Evolutionary conservation across 2,797 vertebrate species (phyloP).

Genomic region (Fistularia commersonii): DNA sequence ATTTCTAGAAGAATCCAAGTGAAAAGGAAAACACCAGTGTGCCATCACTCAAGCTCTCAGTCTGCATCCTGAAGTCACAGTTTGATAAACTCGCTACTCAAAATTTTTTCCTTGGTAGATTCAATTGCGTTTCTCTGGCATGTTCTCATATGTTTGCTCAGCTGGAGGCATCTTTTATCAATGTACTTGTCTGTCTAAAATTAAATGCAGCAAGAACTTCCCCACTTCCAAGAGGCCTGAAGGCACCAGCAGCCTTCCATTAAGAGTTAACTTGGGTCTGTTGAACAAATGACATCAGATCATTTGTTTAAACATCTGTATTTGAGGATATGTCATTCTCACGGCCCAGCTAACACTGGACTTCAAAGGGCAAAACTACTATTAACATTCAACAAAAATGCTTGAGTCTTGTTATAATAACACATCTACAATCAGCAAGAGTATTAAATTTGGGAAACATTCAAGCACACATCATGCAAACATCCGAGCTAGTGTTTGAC

Average conservation of each 20-base stretch:
- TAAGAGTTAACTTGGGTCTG: conserved; percentile 11
- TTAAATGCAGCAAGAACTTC: conserved; percentile 44
- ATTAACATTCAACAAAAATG: too few relatives aligned
- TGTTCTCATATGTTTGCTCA: conserved; percentile 55
- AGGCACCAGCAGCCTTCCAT: conserved; percentile 21
- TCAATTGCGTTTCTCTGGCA: conserved; percentile 33
- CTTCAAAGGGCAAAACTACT: too few relatives aligned
- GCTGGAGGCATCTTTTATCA: conserved; percentile 52
- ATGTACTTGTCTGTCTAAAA: conserved; percentile 29
- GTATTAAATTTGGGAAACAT: too few relatives aligned
- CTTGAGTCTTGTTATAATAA: too few relatives aligned
- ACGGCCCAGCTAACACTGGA: too few relatives aligned
- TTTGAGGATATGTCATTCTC: too few relatives aligned
- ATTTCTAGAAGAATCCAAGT: conserved; percentile 31
- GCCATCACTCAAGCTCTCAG: conserved; percentile 62
- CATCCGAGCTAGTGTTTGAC: too few relatives aligned
- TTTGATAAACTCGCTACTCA: conserved; percentile 57
- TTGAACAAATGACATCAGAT: conserved; percentile 29
- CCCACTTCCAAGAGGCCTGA: conserved; percentile 30
- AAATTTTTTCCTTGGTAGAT: conserved; percentile 39
- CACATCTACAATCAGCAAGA: too few relatives aligned
- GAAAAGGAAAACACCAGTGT: conserved; percentile 38
- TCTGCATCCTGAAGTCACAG: conserved; percentile 58
- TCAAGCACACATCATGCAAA: too few relatives aligned
- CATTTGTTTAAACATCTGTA: conserved; percentile 3